phyloP scores from a whole-genome alignment of 2,797 vertebrate genomes.

The Avahi laniger region DNA sequence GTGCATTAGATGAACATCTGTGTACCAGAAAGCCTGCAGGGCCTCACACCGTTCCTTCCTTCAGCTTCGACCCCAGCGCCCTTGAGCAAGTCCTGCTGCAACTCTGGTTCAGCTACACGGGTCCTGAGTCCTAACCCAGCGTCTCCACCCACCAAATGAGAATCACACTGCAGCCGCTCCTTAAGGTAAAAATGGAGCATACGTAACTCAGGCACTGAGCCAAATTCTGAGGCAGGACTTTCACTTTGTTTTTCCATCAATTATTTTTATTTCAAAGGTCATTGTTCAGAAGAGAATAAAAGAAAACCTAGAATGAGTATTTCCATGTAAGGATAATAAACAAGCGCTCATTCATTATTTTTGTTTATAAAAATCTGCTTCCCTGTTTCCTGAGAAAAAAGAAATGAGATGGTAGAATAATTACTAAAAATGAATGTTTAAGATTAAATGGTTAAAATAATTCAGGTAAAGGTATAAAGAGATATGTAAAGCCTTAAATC shows the following conservation, averaged over 20 bases:
- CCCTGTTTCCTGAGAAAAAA: background rate
- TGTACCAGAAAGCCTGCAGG: background rate
- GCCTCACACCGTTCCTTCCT: background rate
- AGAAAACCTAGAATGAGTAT: background rate
- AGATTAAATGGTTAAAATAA: background rate
- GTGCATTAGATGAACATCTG: background rate
- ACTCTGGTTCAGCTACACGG: background rate
- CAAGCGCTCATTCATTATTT: background rate
- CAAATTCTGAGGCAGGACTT: slow-evolving; percentile 20
- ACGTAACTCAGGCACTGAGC: background rate
- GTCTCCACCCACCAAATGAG: background rate
- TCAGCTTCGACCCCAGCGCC: background rate
- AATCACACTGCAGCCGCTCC: background rate
- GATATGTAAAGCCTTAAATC: background rate
- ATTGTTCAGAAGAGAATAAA: slow-evolving; percentile 16
- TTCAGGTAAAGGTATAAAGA: background rate
- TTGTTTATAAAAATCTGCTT: slow-evolving; percentile 1
- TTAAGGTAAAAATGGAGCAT: background rate
- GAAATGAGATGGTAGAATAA: background rate
- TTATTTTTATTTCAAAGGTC: slow-evolving; percentile 16
- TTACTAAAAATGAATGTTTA: slow-evolving; percentile 16
- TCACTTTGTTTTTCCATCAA: background rate
- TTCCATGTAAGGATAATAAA: background rate
- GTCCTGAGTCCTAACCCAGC: background rate
- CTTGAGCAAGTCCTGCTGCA: background rate